These are phyloP conservation scores for Spilosoma lubricipeda DNA, from an alignment of 2,888 invertebrate genomes.

Conservation along the genomic window DNA sequence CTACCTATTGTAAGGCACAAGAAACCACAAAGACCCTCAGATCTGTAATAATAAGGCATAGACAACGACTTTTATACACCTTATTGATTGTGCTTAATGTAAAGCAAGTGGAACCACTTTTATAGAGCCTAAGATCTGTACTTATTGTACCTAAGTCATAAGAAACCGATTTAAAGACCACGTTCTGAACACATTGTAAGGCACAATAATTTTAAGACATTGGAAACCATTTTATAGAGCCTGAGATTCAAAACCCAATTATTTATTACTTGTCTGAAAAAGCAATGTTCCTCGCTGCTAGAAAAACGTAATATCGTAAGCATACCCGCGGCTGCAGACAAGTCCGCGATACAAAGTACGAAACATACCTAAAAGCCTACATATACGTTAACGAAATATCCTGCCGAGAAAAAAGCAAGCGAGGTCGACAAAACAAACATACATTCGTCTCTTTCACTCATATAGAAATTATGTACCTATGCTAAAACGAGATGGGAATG, in stretches of 20 bases:
- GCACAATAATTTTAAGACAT: background rate
- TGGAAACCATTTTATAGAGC: background rate
- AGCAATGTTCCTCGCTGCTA: background rate
- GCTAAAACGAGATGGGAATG: slow-evolving; percentile 55
- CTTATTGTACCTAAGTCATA: no score
- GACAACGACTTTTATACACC: no score
- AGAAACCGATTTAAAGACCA: no score
- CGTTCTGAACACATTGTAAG: no score
- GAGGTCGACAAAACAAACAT: slow-evolving; percentile 49
- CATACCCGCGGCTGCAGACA: background rate
- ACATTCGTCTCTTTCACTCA: slow-evolving; percentile 52
- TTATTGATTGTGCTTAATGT: no score
- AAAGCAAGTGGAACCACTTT: background rate
- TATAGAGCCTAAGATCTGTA: no score
- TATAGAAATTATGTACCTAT: slow-evolving; percentile 12
- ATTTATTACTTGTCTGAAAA: background rate
- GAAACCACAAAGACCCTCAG: no score
- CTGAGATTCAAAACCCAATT: background rate
- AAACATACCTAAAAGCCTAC: slow-evolving; percentile 20
- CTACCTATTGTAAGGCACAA: no score
- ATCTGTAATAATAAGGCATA: no score
- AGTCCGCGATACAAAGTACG: slow-evolving; percentile 9
- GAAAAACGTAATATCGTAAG: background rate
- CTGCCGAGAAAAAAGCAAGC: slow-evolving; percentile 60
- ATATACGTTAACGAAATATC: slow-evolving; percentile 35